Conservation (phyloP, 2,113 vertebrate species). For the Naja naja region DNA sequence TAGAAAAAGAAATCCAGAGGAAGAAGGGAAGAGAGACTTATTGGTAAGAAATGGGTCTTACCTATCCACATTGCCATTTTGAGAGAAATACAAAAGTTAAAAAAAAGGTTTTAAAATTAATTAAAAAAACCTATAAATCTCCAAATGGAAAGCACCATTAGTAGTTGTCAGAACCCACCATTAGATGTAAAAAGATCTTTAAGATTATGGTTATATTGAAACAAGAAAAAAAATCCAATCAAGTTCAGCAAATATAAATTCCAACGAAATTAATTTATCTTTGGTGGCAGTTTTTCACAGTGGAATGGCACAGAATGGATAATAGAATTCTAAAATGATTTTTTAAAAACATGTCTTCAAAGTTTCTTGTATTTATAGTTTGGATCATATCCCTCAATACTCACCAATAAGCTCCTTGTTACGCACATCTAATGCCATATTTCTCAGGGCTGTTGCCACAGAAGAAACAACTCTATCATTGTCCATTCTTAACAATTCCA, state of each 20-base stretch:
- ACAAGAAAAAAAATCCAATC: background rate
- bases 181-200: rapidly evolving
- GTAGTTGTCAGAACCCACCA: background rate
- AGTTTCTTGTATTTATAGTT: background rate
- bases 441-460: constrained; percentile 92
- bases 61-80: background rate
- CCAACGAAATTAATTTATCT: background rate
- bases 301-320: background rate
- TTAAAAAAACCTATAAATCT: background rate
- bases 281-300: background rate
- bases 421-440: constrained; percentile 95
- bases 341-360: rapidly evolving
- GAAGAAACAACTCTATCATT: constrained; percentile 96
- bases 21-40: background rate
- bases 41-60: background rate
- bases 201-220: background rate
- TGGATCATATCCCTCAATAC: background rate
- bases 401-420: constrained; percentile 98
- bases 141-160: background rate
- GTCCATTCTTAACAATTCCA: constrained; percentile 96
- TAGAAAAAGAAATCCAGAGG: background rate
- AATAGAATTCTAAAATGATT: background rate
- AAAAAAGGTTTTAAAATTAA: background rate
- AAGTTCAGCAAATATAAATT: background rate
- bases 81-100: background rate